Conservation (phyloP, 2,888 invertebrate species). For the Phymatocera aterrima region DNA sequence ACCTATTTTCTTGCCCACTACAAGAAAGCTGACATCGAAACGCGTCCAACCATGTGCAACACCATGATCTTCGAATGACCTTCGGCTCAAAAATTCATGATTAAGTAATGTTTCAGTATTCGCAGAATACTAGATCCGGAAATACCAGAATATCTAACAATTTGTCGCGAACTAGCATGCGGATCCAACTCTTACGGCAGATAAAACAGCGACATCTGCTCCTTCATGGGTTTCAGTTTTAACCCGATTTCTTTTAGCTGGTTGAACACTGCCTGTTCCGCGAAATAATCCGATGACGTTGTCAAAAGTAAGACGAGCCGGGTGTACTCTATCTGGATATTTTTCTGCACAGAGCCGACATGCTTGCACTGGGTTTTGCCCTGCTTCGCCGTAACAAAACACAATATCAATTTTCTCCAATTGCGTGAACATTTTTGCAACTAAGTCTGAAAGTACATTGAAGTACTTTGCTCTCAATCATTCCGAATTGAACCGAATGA, state of each 20-base stretch:
- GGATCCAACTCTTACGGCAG: too few relatives aligned
- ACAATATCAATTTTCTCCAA: constrained; percentile 23
- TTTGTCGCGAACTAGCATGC: too few relatives aligned
- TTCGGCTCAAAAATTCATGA: too few relatives aligned
- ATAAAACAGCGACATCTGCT: too few relatives aligned
- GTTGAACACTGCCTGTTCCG: constrained; percentile 24
- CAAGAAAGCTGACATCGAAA: too few relatives aligned
- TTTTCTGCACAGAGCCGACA: constrained; percentile 24
- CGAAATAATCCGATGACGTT: constrained; percentile 24
- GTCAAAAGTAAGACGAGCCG: constrained; percentile 27
- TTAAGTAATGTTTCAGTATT: too few relatives aligned
- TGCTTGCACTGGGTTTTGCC: constrained; percentile 28
- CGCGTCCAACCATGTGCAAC: too few relatives aligned
- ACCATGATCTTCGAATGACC: too few relatives aligned
- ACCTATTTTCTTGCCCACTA: too few relatives aligned
- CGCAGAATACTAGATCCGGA: too few relatives aligned
- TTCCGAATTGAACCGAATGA: constrained; percentile 8
- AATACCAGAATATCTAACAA: too few relatives aligned
- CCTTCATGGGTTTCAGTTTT: constrained; percentile 31
- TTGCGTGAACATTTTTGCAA: constrained; percentile 29
- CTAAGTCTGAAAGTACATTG: background rate
- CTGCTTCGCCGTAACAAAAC: constrained; percentile 30
- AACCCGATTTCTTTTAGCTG: constrained; percentile 15
- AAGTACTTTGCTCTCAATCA: constrained; percentile 18
- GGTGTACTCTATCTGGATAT: constrained; percentile 31